Base-by-base conservation (phyloP, 2,113 vertebrate species). In the Myotis brandtii region DNA sequence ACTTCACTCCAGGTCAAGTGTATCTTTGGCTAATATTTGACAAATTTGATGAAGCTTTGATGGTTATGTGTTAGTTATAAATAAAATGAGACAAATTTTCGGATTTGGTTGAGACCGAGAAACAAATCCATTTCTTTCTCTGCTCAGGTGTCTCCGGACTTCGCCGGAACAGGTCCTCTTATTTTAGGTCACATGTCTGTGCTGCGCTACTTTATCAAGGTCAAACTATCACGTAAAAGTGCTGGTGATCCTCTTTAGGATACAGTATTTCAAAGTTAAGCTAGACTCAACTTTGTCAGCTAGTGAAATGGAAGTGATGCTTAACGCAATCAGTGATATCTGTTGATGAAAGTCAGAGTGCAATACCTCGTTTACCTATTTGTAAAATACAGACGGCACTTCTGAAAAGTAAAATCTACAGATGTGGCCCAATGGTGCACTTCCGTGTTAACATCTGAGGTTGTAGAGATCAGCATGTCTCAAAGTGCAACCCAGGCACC, bases 1-100 rank as follows among this genome's bases (percentile, higher is more conserved):
- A 98, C 97, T 98, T 98, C 97, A 97, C 98, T 98, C 94, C 93
- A 98, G 97, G 97, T 98, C 98, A 98, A 97, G 96, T 98, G 95
- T 97, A 93, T 98, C 95, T 96, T 93, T 97, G 95, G 25, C 86
- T 97, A 97, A 97, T 95, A 98, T 97, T 97, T 97, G 95, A 96
- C 93, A 94, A 95, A 97, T 98, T 96, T 81, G 89, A 96, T 87
- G 95, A 98, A 98, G 96, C 96, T 96, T 97, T 40, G 17, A 82
- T 89, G 82, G 66, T 86, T 72, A 86, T 77, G 79, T 89, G 95
- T 91, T 88, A 96, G 94, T 95, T 62, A 75, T 80, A 97, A 96
- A 96, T 93, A 93, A 94, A 92, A 89, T 27, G 79, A 50, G 76
- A 94, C 59, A 21, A 69, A 86, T 86, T 93, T 72, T 0, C 77